Base-by-base conservation (phyloP, 2,113 vertebrate species). In the Typhlomys cinereus region DNA sequence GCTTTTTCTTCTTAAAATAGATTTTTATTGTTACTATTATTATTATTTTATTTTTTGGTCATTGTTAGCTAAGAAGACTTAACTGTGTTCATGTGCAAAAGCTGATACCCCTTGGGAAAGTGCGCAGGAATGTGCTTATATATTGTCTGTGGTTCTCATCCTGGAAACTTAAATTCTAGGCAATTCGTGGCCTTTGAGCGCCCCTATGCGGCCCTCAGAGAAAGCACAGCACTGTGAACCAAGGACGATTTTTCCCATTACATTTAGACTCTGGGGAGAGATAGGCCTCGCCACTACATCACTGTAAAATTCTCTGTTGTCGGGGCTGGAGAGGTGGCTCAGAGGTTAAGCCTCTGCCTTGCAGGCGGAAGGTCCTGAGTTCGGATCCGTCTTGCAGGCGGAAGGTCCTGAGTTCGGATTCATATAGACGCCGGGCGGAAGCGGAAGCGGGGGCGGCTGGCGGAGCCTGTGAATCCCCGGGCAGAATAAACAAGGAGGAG, bases 161-260 rank as follows among this genome's bases (percentile, higher is more conserved):
- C 5, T 64, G 11, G 48, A 83, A 91, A 90, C 83, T 96, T 91
- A 69, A 80, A 90, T 73, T 14, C n/a, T 5, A 79, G 36, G n/a
- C 39, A 73, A 94, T 98, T 97, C 93, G 87, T 98, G 97, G 98
- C 94, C 96, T 79, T 97, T 94, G 97, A 98, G 97, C 98, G 98
- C 98, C 98, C 96, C 98, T 97, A 88, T 95, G 98, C 98, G 98
- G 98, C 88, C 94, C 82, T 62, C 95, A 78, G 57, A 93, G 87
- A 95, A 98, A 98, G 86, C 97, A 94, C 98, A 98, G 64, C 83
- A 25, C 34, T 44, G 85, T 61, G 27, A 36, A 44, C 1, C 76
- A 2, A 31, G 2, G 13, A 7, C 48, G 39, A 12, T 92, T 12
- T 59, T 76, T 80, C 67, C 90, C 36, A 61, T 21, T 59, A 50